Evolutionary conservation across 92 coral and sea anemone species (phyloP).

Genomic region (Siderastrea siderea): DNA sequence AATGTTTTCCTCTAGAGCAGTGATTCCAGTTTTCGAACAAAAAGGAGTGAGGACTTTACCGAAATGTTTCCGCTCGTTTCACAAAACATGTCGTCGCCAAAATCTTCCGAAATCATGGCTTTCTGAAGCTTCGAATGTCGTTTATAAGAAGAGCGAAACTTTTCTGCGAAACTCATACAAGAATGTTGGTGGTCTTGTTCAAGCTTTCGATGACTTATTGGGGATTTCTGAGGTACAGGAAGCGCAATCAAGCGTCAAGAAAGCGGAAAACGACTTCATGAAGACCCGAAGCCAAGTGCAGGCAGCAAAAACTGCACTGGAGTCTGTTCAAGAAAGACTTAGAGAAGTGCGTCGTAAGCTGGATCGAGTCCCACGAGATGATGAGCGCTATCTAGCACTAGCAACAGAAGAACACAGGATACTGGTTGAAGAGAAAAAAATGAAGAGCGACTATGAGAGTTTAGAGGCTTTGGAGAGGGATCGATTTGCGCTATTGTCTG

Average conservation of each 20-base stretch:
- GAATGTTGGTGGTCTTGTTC: constrained; percentile 59
- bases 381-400: constrained; percentile 89
- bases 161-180: constrained; percentile 49
- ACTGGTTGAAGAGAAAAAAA: constrained; percentile 86
- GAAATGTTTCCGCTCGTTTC: constrained; percentile 10
- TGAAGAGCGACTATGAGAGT: constrained; percentile 75
- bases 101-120: constrained; percentile 18
- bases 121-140: constrained; percentile 40
- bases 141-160: constrained; percentile 46
- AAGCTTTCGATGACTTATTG: constrained; percentile 84
- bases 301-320: constrained; percentile 70
- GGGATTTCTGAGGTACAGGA: constrained; percentile 94
- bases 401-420: constrained; percentile 96
- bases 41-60: background rate
- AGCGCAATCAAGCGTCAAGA: constrained; percentile 87
- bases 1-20: background rate
- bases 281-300: constrained; percentile 79
- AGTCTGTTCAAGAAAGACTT: constrained; percentile 74
- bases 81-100: constrained; percentile 6
- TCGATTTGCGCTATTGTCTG: constrained; percentile 90
- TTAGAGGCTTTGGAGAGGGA: constrained; percentile 89
- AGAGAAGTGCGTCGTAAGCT: constrained; percentile 87
- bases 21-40: background rate
- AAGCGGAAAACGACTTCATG: constrained; percentile 92
- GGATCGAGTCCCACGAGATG: constrained; percentile 95